Percentiles rank a stretch among this genome's conserved stretches.
Evolutionary conservation across 2,797 vertebrate species (phyloP).

Genomic region (Cossypha caffra): DNA sequence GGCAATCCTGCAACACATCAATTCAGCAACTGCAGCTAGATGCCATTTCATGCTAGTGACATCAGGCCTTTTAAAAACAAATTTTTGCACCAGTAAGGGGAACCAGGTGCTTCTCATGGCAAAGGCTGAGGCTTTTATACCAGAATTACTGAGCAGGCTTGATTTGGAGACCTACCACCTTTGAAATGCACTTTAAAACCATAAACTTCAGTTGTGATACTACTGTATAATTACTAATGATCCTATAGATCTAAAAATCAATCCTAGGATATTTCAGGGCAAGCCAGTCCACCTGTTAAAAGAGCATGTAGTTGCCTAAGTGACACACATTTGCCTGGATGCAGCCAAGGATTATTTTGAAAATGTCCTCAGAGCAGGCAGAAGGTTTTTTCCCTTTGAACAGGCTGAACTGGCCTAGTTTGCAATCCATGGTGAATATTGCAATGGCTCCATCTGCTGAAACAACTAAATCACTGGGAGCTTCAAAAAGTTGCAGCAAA

Average conservation of each 20-base stretch:
- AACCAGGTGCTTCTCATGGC: not conserved
- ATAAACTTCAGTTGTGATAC: not conserved
- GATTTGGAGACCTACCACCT: not conserved
- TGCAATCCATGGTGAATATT: not conserved
- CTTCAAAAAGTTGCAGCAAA: not conserved
- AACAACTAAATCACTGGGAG: slow-evolving; percentile 12
- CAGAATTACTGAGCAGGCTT: not conserved
- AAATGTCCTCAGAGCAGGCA: not conserved
- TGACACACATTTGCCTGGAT: not conserved
- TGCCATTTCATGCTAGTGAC: not conserved
- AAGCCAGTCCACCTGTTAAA: not conserved
- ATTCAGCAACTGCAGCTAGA: not conserved
- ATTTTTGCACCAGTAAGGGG: not conserved
- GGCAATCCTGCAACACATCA: not conserved
- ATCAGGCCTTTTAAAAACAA: not conserved
- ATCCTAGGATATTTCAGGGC: not conserved
- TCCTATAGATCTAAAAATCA: not conserved
- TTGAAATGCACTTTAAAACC: not conserved
- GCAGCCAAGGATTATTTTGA: not conserved
- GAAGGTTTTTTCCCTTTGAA: not conserved
- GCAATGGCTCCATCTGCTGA: slow-evolving; percentile 68
- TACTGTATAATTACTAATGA: not conserved
- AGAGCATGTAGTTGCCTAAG: not conserved
- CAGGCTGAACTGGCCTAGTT: not conserved
- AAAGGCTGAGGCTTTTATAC: not conserved